Conservation (phyloP, 2,888 invertebrate species). For the Liposcelis brunnea region DNA sequence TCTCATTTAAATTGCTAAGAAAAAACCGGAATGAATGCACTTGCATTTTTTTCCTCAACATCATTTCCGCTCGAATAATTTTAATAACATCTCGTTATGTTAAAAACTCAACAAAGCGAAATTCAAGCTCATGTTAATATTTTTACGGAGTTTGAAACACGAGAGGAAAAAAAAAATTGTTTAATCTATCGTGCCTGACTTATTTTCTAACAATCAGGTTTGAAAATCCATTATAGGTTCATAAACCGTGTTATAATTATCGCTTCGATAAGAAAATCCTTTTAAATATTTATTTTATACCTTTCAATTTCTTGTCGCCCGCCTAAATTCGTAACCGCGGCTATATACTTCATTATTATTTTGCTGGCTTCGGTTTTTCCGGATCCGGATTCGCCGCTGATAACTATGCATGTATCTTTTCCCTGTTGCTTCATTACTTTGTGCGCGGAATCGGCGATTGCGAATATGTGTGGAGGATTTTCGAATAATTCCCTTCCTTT, state of each 20-base stretch:
- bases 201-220: too few relatives aligned
- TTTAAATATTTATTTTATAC: constrained; percentile 29
- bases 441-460: constrained; percentile 94
- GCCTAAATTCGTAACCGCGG: constrained; percentile 84
- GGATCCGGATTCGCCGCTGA: constrained; percentile 93
- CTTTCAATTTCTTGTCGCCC: constrained; percentile 92
- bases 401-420: constrained; percentile 91
- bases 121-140: too few relatives aligned
- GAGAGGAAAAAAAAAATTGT: too few relatives aligned
- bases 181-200: too few relatives aligned
- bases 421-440: constrained; percentile 80
- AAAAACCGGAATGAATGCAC: too few relatives aligned
- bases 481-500: constrained; percentile 91
- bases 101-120: too few relatives aligned
- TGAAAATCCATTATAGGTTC: background rate
- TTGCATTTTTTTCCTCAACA: too few relatives aligned
- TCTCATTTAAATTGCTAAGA: too few relatives aligned
- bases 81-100: too few relatives aligned
- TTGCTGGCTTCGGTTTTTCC: constrained; percentile 99
- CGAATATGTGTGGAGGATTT: constrained; percentile 90
- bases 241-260: background rate
- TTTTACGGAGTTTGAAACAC: too few relatives aligned
- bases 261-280: background rate
- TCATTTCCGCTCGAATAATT: too few relatives aligned
- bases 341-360: constrained; percentile 97